phyloP scores from a whole-genome alignment of 1,140 invertebrate genomes.

The Drosophila rhopaloa region DNA sequence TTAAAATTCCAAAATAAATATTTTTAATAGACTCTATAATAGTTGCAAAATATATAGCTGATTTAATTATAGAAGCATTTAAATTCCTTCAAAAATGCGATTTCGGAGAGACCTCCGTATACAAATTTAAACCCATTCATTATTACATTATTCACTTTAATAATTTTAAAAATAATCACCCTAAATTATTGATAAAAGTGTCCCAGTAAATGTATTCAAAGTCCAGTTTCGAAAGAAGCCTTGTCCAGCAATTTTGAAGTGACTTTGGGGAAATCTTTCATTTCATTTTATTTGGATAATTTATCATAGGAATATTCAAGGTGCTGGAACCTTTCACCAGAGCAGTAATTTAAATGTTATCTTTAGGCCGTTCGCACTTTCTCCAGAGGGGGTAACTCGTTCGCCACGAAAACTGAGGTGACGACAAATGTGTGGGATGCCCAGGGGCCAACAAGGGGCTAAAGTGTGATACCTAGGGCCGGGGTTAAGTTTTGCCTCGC shows the following conservation, averaged over 20 bases:
- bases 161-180: no score
- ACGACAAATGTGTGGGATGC: constrained; percentile 67
- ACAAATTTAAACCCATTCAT: no score
- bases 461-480: constrained; percentile 27
- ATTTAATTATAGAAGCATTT: no score
- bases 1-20: neutral
- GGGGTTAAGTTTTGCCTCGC: constrained; percentile 63
- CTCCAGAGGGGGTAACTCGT: constrained; percentile 18
- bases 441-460: constrained; percentile 28
- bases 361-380: constrained; percentile 15
- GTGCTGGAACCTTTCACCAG: constrained; percentile 9
- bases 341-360: constrained; percentile 45
- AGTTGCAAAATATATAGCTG: no score
- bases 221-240: neutral
- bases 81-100: no score
- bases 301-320: constrained; percentile 38
- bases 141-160: no score
- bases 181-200: neutral
- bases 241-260: neutral
- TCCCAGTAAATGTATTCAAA: neutral
- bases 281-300: constrained; percentile 30
- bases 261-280: neutral
- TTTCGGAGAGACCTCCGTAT: no score
- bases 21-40: neutral
- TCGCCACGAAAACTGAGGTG: constrained; percentile 48